These are phyloP conservation scores for Nomada ferruginata DNA, from an alignment of 2,888 invertebrate species.

Conservation along the genomic window DNA sequence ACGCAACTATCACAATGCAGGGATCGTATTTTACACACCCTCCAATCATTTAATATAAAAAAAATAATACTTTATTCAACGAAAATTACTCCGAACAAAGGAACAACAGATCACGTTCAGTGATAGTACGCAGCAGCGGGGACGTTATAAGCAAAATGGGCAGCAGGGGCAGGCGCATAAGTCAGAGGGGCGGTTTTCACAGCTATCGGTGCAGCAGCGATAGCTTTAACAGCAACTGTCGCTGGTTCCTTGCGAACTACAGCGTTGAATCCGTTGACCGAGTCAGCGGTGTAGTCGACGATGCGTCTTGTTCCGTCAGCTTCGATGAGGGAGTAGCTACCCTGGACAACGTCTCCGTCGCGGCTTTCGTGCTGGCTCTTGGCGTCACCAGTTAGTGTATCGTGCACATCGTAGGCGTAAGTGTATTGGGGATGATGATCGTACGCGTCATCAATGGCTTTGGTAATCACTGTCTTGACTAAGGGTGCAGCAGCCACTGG, in stretches of 20 bases:
- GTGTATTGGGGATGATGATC: constrained; percentile 82
- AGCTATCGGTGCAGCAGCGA: constrained; percentile 76
- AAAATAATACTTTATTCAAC: too few species aligned
- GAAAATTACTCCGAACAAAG: too few species aligned
- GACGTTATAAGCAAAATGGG: too few species aligned
- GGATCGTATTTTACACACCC: neutral
- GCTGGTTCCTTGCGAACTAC: constrained; percentile 80
- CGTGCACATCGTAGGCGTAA: constrained; percentile 79
- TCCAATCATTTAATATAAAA: neutral
- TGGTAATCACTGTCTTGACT: constrained; percentile 64
- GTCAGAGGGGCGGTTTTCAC: constrained; percentile 65
- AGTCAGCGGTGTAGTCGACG: constrained; percentile 81
- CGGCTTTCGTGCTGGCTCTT: constrained; percentile 80
- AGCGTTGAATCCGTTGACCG: constrained; percentile 81
- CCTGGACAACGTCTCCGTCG: constrained; percentile 80
- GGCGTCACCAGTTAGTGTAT: constrained; percentile 79
- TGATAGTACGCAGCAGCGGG: too few species aligned
- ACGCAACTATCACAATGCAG: neutral
- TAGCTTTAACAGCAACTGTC: constrained; percentile 76
- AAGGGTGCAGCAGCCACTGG: constrained; percentile 82
- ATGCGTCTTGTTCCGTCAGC: constrained; percentile 83
- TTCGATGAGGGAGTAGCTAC: constrained; percentile 84
- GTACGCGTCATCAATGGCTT: constrained; percentile 71
- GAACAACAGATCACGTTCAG: too few species aligned
- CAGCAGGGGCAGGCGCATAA: constrained; percentile 21